These are phyloP conservation scores for Nannospalax galili DNA, from an alignment of 2,113 vertebrate genomes.

Conservation along the genomic window DNA sequence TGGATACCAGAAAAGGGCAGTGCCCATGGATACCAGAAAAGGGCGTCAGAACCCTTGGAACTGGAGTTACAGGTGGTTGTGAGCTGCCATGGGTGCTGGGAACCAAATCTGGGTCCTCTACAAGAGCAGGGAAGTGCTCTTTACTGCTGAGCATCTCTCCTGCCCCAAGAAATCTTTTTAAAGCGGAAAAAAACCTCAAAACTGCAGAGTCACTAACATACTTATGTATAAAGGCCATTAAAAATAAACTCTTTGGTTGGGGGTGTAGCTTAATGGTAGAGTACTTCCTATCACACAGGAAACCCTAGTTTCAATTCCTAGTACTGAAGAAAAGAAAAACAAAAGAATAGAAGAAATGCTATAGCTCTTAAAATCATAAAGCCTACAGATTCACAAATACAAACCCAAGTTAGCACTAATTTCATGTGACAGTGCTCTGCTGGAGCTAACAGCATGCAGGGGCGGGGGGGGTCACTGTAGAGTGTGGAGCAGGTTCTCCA, in stretches of 20 bases:
- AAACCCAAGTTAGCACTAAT: slow-evolving; percentile 14
- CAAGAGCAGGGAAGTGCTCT: too few species aligned
- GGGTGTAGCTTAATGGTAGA: neutral
- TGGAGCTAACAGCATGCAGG: neutral
- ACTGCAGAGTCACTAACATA: neutral
- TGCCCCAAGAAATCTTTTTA: too few species aligned
- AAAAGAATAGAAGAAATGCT: neutral
- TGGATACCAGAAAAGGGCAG: too few species aligned
- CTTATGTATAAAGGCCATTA: slow-evolving; percentile 6
- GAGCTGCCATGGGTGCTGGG: too few species aligned
- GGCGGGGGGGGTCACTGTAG: neutral
- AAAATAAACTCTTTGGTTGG: neutral
- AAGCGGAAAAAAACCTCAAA: neutral
- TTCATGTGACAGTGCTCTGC: neutral
- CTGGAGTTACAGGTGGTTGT: too few species aligned
- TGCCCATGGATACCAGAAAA: too few species aligned
- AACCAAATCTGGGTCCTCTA: too few species aligned
- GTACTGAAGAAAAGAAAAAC: neutral
- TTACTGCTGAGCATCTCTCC: too few species aligned
- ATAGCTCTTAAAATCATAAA: slow-evolving; percentile 15
- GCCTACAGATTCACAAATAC: neutral
- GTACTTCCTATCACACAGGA: neutral
- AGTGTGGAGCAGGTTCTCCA: neutral
- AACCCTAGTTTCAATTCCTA: neutral
- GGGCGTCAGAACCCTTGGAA: too few species aligned